phyloP scores from a whole-genome alignment of 2,113 vertebrate species.

The Apodemus sylvaticus region DNA sequence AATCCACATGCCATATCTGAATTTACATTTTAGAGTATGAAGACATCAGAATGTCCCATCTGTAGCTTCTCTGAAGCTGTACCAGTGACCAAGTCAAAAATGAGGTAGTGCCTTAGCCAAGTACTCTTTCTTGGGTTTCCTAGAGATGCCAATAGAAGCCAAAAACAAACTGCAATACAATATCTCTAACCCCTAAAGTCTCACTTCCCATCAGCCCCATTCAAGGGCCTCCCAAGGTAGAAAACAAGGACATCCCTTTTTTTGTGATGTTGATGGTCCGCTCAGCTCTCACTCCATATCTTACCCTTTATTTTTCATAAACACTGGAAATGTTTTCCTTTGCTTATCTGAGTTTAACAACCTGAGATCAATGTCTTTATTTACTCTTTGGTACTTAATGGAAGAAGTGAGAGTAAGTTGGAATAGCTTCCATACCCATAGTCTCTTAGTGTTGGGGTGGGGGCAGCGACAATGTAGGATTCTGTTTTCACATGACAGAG shows the following conservation, averaged over 20 bases:
- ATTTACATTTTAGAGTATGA: background rate
- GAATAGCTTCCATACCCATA: background rate
- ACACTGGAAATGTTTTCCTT: background rate
- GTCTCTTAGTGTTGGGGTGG: fast-evolving
- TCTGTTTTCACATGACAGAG: background rate
- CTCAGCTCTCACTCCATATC: background rate
- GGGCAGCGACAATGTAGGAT: fast-evolving
- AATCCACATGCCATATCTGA: background rate
- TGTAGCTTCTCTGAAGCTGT: background rate
- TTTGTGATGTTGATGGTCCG: background rate
- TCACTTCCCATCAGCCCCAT: background rate
- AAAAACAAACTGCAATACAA: background rate
- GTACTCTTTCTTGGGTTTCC: background rate
- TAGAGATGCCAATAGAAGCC: background rate
- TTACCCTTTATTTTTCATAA: background rate
- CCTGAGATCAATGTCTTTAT: background rate
- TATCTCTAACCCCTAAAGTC: background rate
- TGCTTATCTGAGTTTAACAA: background rate
- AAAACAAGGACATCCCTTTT: background rate
- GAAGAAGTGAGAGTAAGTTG: background rate
- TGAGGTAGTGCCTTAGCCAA: background rate
- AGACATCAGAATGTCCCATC: background rate
- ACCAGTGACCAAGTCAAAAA: background rate
- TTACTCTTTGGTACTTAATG: background rate
- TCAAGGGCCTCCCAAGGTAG: background rate